These are phyloP conservation scores for Drosophila busckii DNA, from an alignment of 1,140 invertebrate genomes.

Conservation along the genomic window DNA sequence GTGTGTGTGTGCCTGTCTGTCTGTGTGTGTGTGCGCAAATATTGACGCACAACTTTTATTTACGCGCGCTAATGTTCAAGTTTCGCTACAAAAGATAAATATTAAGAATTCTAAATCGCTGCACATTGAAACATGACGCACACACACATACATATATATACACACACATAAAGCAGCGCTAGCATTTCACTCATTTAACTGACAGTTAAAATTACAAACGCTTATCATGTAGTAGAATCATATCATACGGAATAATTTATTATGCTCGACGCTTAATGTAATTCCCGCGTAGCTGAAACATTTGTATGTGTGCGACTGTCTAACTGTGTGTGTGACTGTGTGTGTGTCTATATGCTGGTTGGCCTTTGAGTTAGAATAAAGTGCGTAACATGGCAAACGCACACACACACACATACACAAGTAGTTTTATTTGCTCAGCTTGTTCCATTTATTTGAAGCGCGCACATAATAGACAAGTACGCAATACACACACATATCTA, in stretches of 20 bases:
- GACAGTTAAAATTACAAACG: conserved; percentile 77
- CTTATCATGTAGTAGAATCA: conserved; percentile 77
- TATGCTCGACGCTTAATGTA: conserved; percentile 74
- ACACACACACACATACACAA: neutral
- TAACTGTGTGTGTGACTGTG: conserved; percentile 4
- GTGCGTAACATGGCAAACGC: conserved; percentile 57
- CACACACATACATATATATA: no score
- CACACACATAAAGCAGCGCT: no score
- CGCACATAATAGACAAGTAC: conserved; percentile 52
- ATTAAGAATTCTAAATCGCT: conserved; percentile 73
- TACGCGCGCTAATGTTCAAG: conserved; percentile 74
- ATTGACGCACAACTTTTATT: conserved; percentile 73
- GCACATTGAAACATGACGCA: conserved; percentile 14
- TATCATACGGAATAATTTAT: conserved; percentile 78
- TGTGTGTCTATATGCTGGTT: conserved; percentile 36
- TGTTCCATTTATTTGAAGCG: conserved; percentile 61
- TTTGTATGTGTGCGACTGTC: conserved; percentile 29
- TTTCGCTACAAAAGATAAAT: conserved; percentile 70
- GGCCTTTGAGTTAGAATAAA: conserved; percentile 72
- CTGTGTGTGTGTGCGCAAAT: conserved; percentile 46
- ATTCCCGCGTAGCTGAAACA: conserved; percentile 66
- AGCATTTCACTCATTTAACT: conserved; percentile 74
- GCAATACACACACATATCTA: neutral
- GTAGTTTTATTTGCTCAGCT: conserved; percentile 74
- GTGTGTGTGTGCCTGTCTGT: conserved; percentile 5